Conservation (phyloP, 2,797 vertebrate genomes). For the Thaleichthys pacificus region DNA sequence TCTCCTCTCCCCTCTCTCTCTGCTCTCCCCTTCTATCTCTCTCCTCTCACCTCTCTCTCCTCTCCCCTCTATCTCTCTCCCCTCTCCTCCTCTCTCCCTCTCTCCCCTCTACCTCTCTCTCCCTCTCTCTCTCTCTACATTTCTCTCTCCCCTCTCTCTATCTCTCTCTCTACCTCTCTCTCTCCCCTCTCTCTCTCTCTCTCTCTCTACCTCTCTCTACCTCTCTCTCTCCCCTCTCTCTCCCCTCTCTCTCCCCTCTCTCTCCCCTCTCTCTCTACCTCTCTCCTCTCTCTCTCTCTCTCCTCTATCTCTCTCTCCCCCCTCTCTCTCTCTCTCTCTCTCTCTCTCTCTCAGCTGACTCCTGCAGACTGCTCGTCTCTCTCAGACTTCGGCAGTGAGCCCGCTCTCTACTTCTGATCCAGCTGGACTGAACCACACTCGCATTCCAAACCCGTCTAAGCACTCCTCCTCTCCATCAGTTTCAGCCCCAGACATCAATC, state of each 20-base stretch:
- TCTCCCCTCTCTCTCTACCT: no score
- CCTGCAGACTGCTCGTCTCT: constrained; percentile 86
- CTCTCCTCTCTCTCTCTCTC: no score
- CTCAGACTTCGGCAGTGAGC: constrained; percentile 94
- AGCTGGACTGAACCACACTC: constrained; percentile 29
- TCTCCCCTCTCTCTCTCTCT: background rate
- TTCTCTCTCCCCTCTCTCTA: background rate
- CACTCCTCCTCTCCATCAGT: constrained; percentile 37
- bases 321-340: background rate
- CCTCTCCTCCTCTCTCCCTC: no score
- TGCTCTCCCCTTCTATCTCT: no score
- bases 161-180: background rate
- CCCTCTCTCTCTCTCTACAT: background rate
- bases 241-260: no score
- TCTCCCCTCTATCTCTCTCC: no score
- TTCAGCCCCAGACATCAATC: constrained; percentile 6
- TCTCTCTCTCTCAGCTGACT: constrained; percentile 79
- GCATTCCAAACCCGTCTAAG: constrained; percentile 45
- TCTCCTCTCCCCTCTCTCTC: no score
- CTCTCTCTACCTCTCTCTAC: background rate
- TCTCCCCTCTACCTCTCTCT: background rate
- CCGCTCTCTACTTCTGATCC: constrained; percentile 93
- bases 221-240: no score
- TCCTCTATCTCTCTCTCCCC: background rate
- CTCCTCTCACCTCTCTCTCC: no score